These are phyloP conservation scores for Tachuris rubrigastra DNA, from an alignment of 2,113 vertebrate species.

Conservation along the genomic window DNA sequence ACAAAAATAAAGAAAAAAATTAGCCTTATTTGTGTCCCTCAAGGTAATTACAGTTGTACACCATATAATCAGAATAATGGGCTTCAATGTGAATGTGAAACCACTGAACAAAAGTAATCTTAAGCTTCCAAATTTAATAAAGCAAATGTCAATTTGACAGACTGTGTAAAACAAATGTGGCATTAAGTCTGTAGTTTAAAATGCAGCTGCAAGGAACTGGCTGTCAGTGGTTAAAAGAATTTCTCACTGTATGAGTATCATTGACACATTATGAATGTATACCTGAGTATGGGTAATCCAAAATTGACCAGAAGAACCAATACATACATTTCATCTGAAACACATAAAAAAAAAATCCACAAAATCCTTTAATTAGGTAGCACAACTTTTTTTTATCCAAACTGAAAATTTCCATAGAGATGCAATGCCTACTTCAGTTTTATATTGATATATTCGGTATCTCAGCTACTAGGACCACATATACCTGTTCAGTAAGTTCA, in stretches of 20 bases:
- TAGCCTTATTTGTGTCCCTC: slow-evolving; percentile 31
- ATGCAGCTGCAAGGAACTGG: background rate
- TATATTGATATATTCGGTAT: background rate
- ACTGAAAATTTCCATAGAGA: background rate
- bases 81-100: slow-evolving; percentile 34
- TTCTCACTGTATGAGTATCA: background rate
- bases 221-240: background rate
- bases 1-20: slow-evolving; percentile 29
- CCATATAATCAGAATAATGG: slow-evolving; percentile 26
- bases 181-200: background rate
- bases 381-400: background rate
- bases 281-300: background rate
- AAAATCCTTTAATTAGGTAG: background rate
- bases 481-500: background rate
- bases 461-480: background rate
- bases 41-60: slow-evolving; percentile 55
- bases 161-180: slow-evolving; percentile 27
- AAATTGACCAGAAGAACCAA: background rate
- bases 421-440: background rate
- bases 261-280: background rate
- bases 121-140: slow-evolving; percentile 60
- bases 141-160: slow-evolving; percentile 24
- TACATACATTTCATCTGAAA: background rate
- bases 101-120: slow-evolving; percentile 36
- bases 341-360: background rate